Evolutionary conservation across 2,113 vertebrate genomes (phyloP).

Genomic region (Pyrgilauda ruficollis): DNA sequence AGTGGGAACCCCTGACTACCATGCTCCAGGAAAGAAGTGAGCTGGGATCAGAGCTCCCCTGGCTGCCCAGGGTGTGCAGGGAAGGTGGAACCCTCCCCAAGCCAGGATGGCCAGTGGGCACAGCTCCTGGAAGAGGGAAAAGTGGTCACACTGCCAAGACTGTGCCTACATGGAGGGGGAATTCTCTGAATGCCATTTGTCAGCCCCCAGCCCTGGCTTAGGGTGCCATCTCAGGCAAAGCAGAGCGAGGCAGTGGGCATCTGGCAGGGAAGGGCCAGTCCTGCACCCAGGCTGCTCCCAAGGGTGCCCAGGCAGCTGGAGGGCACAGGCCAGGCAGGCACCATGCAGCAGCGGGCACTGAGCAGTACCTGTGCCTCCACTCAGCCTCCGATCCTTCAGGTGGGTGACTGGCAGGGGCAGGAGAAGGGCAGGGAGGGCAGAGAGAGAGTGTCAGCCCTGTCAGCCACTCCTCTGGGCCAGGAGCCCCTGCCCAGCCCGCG

Average conservation of each 20-base stretch:
- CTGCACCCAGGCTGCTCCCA: not conserved
- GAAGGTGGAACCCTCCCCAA: not conserved
- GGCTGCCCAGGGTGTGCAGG: not conserved
- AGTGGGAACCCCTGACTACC: not conserved
- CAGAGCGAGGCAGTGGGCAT: not conserved
- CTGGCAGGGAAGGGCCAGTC: not conserved
- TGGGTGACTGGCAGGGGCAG: slow-evolving; percentile 87
- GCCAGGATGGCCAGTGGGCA: not conserved
- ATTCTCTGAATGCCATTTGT: not conserved
- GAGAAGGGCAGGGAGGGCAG: slow-evolving; percentile 60
- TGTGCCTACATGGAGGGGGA: not conserved
- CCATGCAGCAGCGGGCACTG: slow-evolving; percentile 45
- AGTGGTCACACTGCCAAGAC: not conserved
- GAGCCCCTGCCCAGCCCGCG: not conserved
- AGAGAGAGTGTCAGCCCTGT: not conserved
- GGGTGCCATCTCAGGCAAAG: not conserved
- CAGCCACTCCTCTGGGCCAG: rapidly evolving
- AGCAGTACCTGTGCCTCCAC: slow-evolving; percentile 92
- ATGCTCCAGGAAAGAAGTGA: not conserved
- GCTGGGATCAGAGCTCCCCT: not conserved
- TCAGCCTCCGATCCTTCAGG: slow-evolving; percentile 99
- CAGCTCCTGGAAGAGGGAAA: not conserved
- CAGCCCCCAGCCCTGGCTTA: not conserved
- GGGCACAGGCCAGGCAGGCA: slow-evolving; percentile 16
- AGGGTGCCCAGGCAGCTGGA: not conserved